Base-by-base conservation (phyloP, 1,140 invertebrate genomes). In the Lethocerus indicus region DNA sequence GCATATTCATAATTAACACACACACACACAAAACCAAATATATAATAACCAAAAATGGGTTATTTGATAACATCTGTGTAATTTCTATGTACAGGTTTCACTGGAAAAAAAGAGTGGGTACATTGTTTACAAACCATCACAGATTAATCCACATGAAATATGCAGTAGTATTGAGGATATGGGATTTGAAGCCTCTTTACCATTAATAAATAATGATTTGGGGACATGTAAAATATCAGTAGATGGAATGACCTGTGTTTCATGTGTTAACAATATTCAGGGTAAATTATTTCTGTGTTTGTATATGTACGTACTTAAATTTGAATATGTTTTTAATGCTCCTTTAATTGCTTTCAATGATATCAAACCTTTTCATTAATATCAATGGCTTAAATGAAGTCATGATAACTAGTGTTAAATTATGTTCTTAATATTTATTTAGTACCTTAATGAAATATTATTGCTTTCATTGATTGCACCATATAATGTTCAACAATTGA, bases 221-320 rank as follows among this genome's bases (percentile, higher is more conserved):
- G 24, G 23, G 24, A 41, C 41, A 16, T 53, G 50, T 46, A 36
- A 32, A 6, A 71, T 85, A 47, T 64, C 71, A 13, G 72, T 88
- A 7, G 67, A 74, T 35, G 85, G 85, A 44, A 88, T 89, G 84
- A 87, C 82, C 0, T 89, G 85, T 53, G 72, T 78, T 56, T 83
- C 81, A 35, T 89, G 85, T 58, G 84, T 88, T 24, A 76, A 77
- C 49, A 83, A 72, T 57, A 87, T 88, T 43, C 76, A 84, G 63
- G 72, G 76, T 70, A 63, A 63, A 23, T 26, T 39, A n/a, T n/a
- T n/a, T n/a, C n/a, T n/a, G n/a, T n/a, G n/a, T n/a, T n/a, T n/a
- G n/a, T n/a, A n/a, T n/a, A n/a, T n/a, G n/a, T n/a, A n/a, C n/a
- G n/a, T n/a, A n/a, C n/a, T n/a, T n/a, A n/a, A n/a, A n/a, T n/a